Conservation (phyloP, 2,797 vertebrate genomes). For the Sternarchorhynchus goeldii region DNA sequence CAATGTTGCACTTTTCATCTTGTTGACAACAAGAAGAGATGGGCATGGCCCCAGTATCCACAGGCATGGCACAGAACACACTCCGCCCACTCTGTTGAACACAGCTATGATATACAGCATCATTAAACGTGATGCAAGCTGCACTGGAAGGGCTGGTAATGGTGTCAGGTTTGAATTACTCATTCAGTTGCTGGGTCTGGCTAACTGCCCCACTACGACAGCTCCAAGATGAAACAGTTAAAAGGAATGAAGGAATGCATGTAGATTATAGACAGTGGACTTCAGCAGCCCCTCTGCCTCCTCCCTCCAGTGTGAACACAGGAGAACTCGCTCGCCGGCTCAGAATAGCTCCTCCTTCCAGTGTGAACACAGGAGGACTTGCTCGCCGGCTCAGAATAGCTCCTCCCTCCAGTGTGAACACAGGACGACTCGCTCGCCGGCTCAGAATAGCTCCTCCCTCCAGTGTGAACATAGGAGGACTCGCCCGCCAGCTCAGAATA, state of each 20-base stretch:
- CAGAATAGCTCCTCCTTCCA: conserved; percentile 17
- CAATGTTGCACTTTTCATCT: too few species aligned
- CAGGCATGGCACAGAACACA: too few species aligned
- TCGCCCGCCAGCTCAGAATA: conserved; percentile 36
- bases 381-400: conserved; percentile 40
- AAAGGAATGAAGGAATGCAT: conserved; percentile 23
- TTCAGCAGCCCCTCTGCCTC: conserved; percentile 45
- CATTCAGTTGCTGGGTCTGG: neutral
- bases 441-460: conserved; percentile 24
- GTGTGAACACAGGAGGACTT: conserved; percentile 30
- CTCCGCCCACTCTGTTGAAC: too few species aligned
- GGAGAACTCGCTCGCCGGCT: conserved; percentile 39
- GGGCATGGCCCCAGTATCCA: too few species aligned
- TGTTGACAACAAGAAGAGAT: too few species aligned
- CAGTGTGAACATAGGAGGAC: conserved; percentile 29
- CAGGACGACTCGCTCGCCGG: conserved; percentile 38
- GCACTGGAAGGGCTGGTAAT: neutral
- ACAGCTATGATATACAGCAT: too few species aligned
- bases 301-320: conserved; percentile 12
- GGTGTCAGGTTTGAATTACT: neutral
- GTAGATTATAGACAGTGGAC: conserved; percentile 42
- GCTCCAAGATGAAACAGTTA: conserved; percentile 10
- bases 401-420: conserved; percentile 1
- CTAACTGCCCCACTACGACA: conserved; percentile 16
- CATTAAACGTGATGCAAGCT: neutral